Percentiles rank a stretch among this genome's conserved stretches.
These are phyloP conservation scores for Ophion costatus DNA, from an alignment of 2,888 invertebrate species.

Conservation along the genomic window DNA sequence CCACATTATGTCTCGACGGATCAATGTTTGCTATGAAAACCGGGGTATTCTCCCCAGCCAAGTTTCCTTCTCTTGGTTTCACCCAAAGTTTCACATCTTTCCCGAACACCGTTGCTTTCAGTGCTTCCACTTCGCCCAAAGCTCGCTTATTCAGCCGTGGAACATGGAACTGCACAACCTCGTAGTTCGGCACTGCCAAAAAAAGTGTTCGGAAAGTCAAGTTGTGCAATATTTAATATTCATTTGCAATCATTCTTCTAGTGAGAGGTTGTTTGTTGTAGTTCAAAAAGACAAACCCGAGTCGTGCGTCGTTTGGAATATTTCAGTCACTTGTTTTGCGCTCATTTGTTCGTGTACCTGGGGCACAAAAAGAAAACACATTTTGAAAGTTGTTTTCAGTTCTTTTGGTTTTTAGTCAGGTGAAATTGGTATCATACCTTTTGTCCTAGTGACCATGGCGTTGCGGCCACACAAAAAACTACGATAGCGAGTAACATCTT, in stretches of 20 bases:
- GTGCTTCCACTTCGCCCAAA: constrained; percentile 9
- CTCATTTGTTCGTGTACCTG: constrained; percentile 38
- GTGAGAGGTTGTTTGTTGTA: too few species aligned
- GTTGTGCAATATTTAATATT: too few species aligned
- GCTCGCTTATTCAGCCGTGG: constrained; percentile 30
- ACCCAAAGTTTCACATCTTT: too few species aligned
- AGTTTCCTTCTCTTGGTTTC: too few species aligned
- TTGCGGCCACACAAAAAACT: constrained; percentile 15
- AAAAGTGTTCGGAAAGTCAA: neutral
- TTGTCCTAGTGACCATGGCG: constrained; percentile 12
- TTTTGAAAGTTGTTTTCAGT: neutral
- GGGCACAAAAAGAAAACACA: neutral
- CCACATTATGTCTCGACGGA: neutral
- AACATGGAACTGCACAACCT: constrained; percentile 35
- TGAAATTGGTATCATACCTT: neutral
- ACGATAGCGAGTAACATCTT: constrained; percentile 15
- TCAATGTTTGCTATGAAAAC: neutral
- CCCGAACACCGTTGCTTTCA: neutral
- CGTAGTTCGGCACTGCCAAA: constrained; percentile 35
- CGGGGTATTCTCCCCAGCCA: too few species aligned
- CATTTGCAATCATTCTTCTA: too few species aligned
- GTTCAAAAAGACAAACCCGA: constrained; percentile 11
- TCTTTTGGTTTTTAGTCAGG: neutral
- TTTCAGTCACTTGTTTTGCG: constrained; percentile 6
- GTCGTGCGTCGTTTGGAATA: constrained; percentile 28